Evolutionary conservation across 2,113 vertebrate species (phyloP), one percentile per base, ranked within the genome.

Genomic region (Antechinus stuartii): DNA sequence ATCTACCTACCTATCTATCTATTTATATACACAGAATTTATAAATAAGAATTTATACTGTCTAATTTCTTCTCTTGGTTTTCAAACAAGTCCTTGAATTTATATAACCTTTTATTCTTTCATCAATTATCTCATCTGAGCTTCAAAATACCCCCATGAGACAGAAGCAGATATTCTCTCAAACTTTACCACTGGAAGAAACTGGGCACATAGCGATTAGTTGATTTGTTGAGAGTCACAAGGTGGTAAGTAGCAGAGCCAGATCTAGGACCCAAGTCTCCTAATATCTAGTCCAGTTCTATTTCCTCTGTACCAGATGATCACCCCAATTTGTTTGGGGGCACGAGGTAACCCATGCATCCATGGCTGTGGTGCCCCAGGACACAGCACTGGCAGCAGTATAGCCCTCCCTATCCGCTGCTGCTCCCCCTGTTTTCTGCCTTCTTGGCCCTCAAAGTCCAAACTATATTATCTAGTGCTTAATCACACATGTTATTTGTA

Each of bases 41-140:
- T 22, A 84, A 84, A 19, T 84, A 35, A 68, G 16, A 35, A 4
- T 84, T 35, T 76, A 19, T 68, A 16, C 12, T 35, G 30, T 68
- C 16, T 84, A 42, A 84, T 84, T n/a, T 76, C n/a, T 76, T 84
- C n/a, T 84, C 35, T 84, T 84, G n/a, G 16, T 42, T 42, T 84
- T 19, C 93, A 96, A 95, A 94, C 49, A 42, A 92, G 92, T 93
- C 10, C 89, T 76, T 12, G 76, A 92, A 97, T 97, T 96, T 92
- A 95, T 53, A 95, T 95, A 57, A 92, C 49, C 4, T 92, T 68
- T 94, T 93, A 95, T 68, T 56, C 55, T 94, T 97, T 95, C 93
- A 49, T 90, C 76, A 1, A 1, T 46, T 57, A 53, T 94, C 84
- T 92, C 8, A 0, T 93, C 30, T 49, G 94, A 92, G 68, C 91